phyloP scores from a whole-genome alignment of 2,888 invertebrate species.

The Tenthredo livida region DNA sequence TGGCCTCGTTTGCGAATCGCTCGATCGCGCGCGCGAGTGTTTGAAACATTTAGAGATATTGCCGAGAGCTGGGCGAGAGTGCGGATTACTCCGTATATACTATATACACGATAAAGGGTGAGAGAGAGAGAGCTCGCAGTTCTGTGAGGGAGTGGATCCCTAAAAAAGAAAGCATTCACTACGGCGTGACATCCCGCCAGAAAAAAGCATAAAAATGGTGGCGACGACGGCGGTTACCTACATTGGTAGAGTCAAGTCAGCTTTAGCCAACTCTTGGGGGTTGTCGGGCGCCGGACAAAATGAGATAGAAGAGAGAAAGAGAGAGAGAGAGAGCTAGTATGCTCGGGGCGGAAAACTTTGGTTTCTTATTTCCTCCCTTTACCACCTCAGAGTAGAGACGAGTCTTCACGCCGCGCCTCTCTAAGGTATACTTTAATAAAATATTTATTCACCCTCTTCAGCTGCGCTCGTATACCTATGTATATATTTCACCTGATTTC shows the following conservation, averaged over 20 bases:
- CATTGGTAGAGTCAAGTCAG: slow-evolving; percentile 34
- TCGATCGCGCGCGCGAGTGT: slow-evolving; percentile 25
- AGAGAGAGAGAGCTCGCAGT: neutral
- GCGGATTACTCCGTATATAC: slow-evolving; percentile 12
- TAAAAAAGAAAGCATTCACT: slow-evolving; percentile 31
- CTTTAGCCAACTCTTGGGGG: slow-evolving; percentile 35
- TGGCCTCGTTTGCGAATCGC: neutral
- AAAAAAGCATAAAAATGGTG: slow-evolving; percentile 34
- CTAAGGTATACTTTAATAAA: neutral
- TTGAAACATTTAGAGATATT: slow-evolving; percentile 40
- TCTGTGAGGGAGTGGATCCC: neutral
- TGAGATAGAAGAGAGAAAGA: neutral
- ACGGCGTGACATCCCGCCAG: slow-evolving; percentile 39
- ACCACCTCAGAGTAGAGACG: neutral
- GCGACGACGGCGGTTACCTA: slow-evolving; percentile 44
- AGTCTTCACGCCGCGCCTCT: slow-evolving; percentile 3
- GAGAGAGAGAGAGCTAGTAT: neutral
- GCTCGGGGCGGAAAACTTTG: slow-evolving; percentile 10
- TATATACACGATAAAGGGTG: neutral
- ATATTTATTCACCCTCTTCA: slow-evolving; percentile 23
- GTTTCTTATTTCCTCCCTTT: slow-evolving; percentile 2
- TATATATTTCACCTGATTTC: neutral
- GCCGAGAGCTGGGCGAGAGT: slow-evolving; percentile 19
- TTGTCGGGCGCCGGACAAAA: slow-evolving; percentile 33
- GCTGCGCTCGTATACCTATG: neutral